These are phyloP conservation scores for Acronicta psi DNA, from an alignment of 2,888 invertebrate species.

Conservation along the genomic window DNA sequence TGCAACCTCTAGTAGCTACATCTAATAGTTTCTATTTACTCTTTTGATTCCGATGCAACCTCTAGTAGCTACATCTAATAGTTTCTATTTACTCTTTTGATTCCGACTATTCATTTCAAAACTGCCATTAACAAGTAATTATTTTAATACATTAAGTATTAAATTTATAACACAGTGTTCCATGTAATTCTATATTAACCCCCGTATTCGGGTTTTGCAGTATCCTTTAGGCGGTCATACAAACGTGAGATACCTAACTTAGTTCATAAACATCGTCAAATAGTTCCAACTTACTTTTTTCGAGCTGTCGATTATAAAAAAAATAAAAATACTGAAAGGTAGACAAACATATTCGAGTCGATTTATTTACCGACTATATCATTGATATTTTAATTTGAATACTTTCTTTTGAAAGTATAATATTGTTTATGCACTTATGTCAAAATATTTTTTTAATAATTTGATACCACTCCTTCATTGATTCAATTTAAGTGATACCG, in stretches of 20 bases:
- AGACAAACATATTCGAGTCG: slow-evolving; percentile 14
- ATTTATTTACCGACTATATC: slow-evolving; percentile 3
- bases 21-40: neutral
- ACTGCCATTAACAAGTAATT: slow-evolving; percentile 47
- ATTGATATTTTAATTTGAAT: no score
- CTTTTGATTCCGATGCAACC: no score
- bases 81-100: neutral
- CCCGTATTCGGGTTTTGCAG: slow-evolving; percentile 37
- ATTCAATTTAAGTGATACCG: slow-evolving; percentile 8
- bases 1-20: no score
- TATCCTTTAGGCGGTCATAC: slow-evolving; percentile 66
- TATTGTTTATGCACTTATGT: no score
- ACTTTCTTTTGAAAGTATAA: no score
- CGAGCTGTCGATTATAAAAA: slow-evolving; percentile 28
- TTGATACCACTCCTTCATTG: slow-evolving; percentile 22
- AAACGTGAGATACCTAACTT: slow-evolving; percentile 65
- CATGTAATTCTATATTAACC: slow-evolving; percentile 51
- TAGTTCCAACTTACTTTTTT: slow-evolving; percentile 57
- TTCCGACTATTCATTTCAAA: slow-evolving; percentile 28
- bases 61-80: no score
- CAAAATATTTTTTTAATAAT: slow-evolving; percentile 1
- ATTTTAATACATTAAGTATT: slow-evolving; percentile 45
- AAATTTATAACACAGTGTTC: slow-evolving; percentile 37
- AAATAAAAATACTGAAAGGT: slow-evolving; percentile 56
- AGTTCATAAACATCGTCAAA: slow-evolving; percentile 54